These are phyloP conservation scores for Maniola hyperantus DNA, from an alignment of 2,888 invertebrate species.

Conservation along the genomic window DNA sequence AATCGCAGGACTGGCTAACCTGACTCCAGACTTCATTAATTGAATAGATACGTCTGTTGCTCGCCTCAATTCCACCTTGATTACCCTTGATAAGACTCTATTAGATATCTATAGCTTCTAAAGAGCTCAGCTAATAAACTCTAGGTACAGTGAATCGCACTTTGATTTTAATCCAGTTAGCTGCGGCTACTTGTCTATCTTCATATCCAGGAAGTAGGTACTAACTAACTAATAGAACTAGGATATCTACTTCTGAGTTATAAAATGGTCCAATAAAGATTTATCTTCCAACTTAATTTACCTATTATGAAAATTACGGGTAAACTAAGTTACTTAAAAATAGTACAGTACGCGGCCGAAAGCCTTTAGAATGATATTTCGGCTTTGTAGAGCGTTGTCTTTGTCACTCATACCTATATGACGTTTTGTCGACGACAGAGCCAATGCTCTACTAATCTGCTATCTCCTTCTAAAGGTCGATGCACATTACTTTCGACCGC, in stretches of 20 bases:
- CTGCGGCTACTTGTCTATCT: slow-evolving; percentile 31
- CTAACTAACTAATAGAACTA: background rate
- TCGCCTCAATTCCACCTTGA: slow-evolving; percentile 76
- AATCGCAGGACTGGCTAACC: slow-evolving; percentile 65
- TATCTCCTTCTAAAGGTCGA: no score
- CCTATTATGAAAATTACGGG: no score
- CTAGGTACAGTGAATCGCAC: slow-evolving; percentile 74
- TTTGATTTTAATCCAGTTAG: slow-evolving; percentile 55
- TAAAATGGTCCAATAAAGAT: background rate
- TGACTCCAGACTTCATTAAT: slow-evolving; percentile 71
- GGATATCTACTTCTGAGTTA: background rate
- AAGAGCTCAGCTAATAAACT: slow-evolving; percentile 62
- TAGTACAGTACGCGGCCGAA: no score
- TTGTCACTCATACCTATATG: no score
- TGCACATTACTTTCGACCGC: no score
- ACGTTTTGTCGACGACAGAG: no score
- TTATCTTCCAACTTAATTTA: background rate
- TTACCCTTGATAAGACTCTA: slow-evolving; percentile 76
- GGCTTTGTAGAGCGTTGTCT: no score
- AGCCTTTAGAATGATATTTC: no score
- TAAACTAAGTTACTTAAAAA: no score
- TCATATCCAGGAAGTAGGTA: slow-evolving; percentile 14
- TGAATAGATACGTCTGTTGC: slow-evolving; percentile 78
- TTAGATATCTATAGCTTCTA: slow-evolving; percentile 57
- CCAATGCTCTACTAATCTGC: no score